phyloP scores from a whole-genome alignment of 2,113 vertebrate genomes.

The Lasiurus borealis region DNA sequence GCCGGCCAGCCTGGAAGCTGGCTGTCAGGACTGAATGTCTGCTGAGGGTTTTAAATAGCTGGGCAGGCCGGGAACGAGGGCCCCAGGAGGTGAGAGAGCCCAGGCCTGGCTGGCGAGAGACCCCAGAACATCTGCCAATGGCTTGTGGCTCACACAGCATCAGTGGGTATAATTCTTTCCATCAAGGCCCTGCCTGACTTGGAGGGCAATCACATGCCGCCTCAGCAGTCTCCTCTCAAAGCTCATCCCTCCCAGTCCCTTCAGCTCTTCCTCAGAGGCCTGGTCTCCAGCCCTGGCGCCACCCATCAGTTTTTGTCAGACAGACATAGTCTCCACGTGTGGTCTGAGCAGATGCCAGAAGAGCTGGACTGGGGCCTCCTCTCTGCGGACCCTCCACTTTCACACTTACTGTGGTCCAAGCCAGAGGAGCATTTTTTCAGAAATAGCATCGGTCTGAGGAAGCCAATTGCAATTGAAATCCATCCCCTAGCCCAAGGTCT shows the following conservation, averaged over 20 bases:
- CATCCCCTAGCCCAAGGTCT: not conserved
- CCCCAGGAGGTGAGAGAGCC: not conserved
- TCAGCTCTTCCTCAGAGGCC: not conserved
- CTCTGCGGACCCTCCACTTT: not conserved
- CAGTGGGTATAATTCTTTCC: not conserved
- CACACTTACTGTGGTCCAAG: not conserved
- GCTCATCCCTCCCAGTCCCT: not conserved
- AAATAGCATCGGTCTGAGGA: not conserved
- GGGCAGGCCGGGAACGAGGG: conserved; percentile 4
- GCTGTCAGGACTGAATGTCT: conserved; percentile 73
- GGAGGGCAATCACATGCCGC: not conserved
- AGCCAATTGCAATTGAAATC: not conserved
- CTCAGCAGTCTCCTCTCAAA: not conserved
- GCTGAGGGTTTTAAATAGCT: conserved; percentile 78
- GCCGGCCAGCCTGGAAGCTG: not conserved
- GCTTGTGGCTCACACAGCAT: not conserved
- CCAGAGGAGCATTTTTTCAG: not conserved
- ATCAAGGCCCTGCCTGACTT: not conserved
- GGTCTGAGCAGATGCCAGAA: conserved; percentile 51
- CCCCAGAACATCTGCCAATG: not conserved
- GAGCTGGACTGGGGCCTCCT: not conserved
- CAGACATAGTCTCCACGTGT: not conserved
- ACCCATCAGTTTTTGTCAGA: not conserved
- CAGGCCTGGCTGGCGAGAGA: not conserved
- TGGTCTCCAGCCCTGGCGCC: not conserved